Evolutionary conservation across 1,140 invertebrate species (phyloP), one percentile per base, ranked within the genome.

Genomic region (Augochlora pura): DNA sequence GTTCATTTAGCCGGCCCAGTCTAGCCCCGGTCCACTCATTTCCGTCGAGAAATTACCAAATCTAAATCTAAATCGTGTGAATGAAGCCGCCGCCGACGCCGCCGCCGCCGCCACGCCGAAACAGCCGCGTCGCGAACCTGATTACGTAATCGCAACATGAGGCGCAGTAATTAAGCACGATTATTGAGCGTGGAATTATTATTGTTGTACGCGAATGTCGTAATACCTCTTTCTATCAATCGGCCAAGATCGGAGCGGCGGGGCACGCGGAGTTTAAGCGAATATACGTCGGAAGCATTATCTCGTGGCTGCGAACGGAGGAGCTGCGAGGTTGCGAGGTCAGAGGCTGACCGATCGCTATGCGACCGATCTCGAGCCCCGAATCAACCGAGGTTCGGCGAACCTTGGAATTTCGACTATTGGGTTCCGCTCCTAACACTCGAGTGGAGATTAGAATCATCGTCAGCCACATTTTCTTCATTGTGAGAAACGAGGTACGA

Each of bases 11-110:
- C 85, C 75, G 67, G 77, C 60, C 83, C 82, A 65, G 69, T 21
- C 79, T 71, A 68, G 84, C 27, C 81, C 21, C 86, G 78, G 85
- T 90, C 84, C 86, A 85, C 87, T 88, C 87, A 93, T 93, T 93
- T 93, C 91, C 92, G 91, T 86, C 85, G 73, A 80, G 80, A 91
- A 91, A 92, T 92, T 89, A 90, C 89, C 88, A 89, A 91, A 92
- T 92, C 90, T 90, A 90, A 91, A 91, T 92, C 88, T 87, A 91
- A 92, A 92, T 92, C 89, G 83, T 83, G 76, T 83, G 76, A 84
- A 90, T 85, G 84, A 71, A 87, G 42, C 70, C 77, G 66, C 8
- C n/a, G n/a, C n/a, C 39, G 32, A 54, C 42, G 38, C n/a, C 38
- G 16, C 25, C 57, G 42, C 10, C 59, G 64, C 23, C 67, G 77